Base-by-base conservation (phyloP, 2,888 invertebrate genomes). In the Macroteleia sp. region DNA sequence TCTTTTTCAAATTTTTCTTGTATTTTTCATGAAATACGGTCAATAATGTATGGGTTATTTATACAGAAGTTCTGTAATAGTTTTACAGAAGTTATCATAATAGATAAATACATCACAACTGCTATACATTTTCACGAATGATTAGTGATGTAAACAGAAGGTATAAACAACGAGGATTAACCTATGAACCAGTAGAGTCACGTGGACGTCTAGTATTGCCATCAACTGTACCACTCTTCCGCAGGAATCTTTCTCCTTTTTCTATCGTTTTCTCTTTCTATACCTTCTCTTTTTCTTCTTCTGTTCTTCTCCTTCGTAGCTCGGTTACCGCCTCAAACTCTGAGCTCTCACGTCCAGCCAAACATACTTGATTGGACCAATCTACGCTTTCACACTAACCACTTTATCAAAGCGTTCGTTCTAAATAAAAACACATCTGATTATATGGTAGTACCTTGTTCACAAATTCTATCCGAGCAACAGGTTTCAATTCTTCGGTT, bases 401-500 rank as follows among this genome's bases (percentile, higher is more conserved):
- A 90, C 90, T 90, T 90, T 88, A 90, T 90, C 89, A 86, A 84
- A 86, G 84, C 83, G n/a, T n/a, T n/a, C n/a, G n/a, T n/a, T 83
- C 82, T 77, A 88, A 88, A 90, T 87, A 86, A 89, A 89, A 87
- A 83, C 83, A 85, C 89, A 85, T 87, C 88, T 87, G 87, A 89
- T 89, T 89, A 89, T 83, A 88, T 85, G 80, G 62, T 82, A 82
- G 73, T 84, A 83, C 82, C 82, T 83, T 74, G 82, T 86, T 86
- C 85, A 85, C 85, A 80, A 81, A 75, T 80, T 77, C 79, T 81
- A 82, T 82, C 71, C 75, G 71, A 80, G 82, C 85, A n/a, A n/a
- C n/a, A n/a, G 46, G 30, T 48, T 50, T n/a, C n/a, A 30, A 25
- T 28, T n/a, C 41, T 28, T 10, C 12, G 22, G 25, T 22, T 48